Base-by-base conservation (phyloP, 2,797 vertebrate species). In the Triplophysa bombifrons region DNA sequence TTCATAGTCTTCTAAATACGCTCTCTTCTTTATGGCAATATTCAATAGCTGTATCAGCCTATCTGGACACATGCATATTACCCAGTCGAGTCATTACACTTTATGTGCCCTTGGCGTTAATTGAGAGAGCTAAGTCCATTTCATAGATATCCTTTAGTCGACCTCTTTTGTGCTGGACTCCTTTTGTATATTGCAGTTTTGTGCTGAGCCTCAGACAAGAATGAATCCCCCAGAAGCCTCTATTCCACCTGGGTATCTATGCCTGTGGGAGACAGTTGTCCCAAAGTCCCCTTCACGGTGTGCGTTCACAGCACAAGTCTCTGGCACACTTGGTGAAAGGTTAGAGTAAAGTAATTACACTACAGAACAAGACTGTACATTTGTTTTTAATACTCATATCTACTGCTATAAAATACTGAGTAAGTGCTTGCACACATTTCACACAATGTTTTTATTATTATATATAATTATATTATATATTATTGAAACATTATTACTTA, bases 241-340 rank as follows among this genome's bases (percentile, higher is more conserved):
- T 88, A 91, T 90, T 85, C 70, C 83, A 60, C 75, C 85, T 76
- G 85, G 89, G 91, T 88, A 90, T 92, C 90, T 88, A 76, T 85
- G 46, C 82, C 86, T 87, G 78, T 83, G 83, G 87, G 81, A 85
- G 76, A 83, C 84, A 46, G 75, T 90, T 90, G 87, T 90, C 68
- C 27, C 82, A 76, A 50, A 68, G 76, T 70, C 68, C 27, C 66
- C 74, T 83, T 80, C 75, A 73, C 44, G 63, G 78, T 82, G 78
- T 55, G 64, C 72, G 81, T 66, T 64, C 56, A 69, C 30, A 78
- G 38, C 22, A 41, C n/a, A 66, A 75, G 72, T 61, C 70, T 22
- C 68, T 72, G 44, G 1, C 20, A 55, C 68, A 78, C 58, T 77
- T 25, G 30, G 66, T 69, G 25, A 69, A 77, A 77, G 41, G 65